Conservation (phyloP, 2,113 vertebrate species). For the Morphnarchus princeps region DNA sequence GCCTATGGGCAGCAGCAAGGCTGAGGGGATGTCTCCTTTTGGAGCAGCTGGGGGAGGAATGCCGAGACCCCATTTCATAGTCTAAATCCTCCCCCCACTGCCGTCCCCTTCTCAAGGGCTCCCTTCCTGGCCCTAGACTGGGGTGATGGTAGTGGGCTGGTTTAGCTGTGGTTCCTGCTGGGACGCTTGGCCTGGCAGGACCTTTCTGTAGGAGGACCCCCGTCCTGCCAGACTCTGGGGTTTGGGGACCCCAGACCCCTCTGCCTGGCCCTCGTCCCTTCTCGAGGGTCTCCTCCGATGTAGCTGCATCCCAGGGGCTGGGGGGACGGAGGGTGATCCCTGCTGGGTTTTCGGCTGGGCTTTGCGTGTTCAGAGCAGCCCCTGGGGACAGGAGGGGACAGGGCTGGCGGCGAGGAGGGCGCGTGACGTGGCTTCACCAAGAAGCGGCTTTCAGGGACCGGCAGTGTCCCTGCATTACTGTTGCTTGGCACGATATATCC, state of each 20-base stretch:
- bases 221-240: rapidly evolving
- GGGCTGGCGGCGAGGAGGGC: not conserved
- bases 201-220: not conserved
- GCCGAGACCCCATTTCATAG: not conserved
- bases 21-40: not conserved
- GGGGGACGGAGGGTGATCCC: not conserved
- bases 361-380: not conserved
- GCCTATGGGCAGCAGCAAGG: too few species aligned
- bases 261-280: not conserved
- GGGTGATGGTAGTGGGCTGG: not conserved
- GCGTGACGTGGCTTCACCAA: rapidly evolving
- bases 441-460: too few species aligned
- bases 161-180: not conserved
- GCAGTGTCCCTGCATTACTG: rapidly evolving
- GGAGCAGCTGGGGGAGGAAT: not conserved
- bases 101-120: not conserved
- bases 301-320: not conserved
- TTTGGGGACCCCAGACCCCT: not conserved
- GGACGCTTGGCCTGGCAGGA: not conserved
- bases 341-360: not conserved
- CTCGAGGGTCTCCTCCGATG: rapidly evolving
- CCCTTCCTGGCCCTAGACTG: too few species aligned
- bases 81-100: rapidly evolving
- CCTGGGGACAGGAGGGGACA: not conserved
- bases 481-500: rapidly evolving